These are phyloP conservation scores for Capromys pilorides DNA, from an alignment of 2,797 vertebrate species.

Conservation along the genomic window DNA sequence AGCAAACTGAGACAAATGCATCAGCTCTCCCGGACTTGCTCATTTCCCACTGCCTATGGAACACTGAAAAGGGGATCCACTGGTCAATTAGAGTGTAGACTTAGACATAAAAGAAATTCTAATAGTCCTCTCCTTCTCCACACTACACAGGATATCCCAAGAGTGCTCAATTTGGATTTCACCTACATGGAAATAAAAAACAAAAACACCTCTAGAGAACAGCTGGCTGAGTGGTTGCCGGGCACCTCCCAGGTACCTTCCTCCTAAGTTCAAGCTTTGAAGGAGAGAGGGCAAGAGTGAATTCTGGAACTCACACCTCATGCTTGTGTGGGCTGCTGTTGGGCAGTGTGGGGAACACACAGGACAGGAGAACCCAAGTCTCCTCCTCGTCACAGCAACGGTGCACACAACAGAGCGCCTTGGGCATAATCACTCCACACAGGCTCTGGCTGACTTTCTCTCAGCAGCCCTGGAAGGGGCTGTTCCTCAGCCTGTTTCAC, in stretches of 20 bases:
- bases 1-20: slow-evolving; percentile 20
- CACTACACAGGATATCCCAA: accelerated
- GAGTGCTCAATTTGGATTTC: neutral
- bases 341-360: neutral
- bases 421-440: neutral
- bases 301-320: neutral
- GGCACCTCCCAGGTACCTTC: neutral
- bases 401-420: accelerated
- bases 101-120: neutral
- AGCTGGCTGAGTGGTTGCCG: neutral
- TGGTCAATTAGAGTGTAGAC: neutral
- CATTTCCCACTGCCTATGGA: neutral
- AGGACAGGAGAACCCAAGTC: neutral
- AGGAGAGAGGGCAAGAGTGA: neutral
- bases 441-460: neutral
- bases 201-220: neutral
- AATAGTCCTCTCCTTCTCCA: neutral
- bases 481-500: neutral
- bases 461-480: accelerated
- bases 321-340: neutral
- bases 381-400: no score
- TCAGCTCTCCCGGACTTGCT: neutral
- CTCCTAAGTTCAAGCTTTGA: neutral
- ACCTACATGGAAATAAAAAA: neutral
- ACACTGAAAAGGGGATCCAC: neutral